These are phyloP conservation scores for Diabrotica undecimpunctata DNA, from an alignment of 1,140 invertebrate species.

Conservation along the genomic window DNA sequence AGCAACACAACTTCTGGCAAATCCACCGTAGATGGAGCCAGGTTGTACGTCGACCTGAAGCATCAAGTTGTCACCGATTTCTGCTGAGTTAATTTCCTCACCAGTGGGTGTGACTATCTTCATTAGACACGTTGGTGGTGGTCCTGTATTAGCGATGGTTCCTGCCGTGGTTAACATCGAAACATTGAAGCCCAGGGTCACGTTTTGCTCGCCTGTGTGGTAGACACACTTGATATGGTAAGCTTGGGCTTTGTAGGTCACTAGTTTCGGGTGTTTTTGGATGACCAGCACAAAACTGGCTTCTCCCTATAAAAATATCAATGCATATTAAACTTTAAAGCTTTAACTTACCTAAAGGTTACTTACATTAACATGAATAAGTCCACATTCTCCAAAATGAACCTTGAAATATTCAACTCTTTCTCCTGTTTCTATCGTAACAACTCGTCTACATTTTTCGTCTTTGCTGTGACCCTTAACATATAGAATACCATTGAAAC, in stretches of 20 bases:
- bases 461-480: slow-evolving; percentile 94
- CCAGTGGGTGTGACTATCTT: slow-evolving; percentile 84
- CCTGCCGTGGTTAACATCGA: slow-evolving; percentile 93
- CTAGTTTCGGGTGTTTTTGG: slow-evolving; percentile 91
- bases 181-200: slow-evolving; percentile 89
- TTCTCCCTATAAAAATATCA: slow-evolving; percentile 64
- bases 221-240: slow-evolving; percentile 94
- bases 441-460: slow-evolving; percentile 77
- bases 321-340: background rate
- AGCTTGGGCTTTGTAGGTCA: slow-evolving; percentile 91
- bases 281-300: slow-evolving; percentile 90
- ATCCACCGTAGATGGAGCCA: slow-evolving; percentile 89
- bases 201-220: slow-evolving; percentile 89
- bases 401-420: slow-evolving; percentile 84
- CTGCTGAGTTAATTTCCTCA: slow-evolving; percentile 83
- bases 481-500: slow-evolving; percentile 88
- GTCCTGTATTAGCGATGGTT: slow-evolving; percentile 91
- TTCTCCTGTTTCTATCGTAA: slow-evolving; percentile 66
- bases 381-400: slow-evolving; percentile 84
- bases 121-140: slow-evolving; percentile 89
- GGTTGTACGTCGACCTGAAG: slow-evolving; percentile 91
- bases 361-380: slow-evolving; percentile 86
- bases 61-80: slow-evolving; percentile 88
- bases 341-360: background rate
- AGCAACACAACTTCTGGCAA: slow-evolving; percentile 87